Evolutionary conservation across 2,113 vertebrate species (phyloP).

Genomic region (Ramphastos sulfuratus): DNA sequence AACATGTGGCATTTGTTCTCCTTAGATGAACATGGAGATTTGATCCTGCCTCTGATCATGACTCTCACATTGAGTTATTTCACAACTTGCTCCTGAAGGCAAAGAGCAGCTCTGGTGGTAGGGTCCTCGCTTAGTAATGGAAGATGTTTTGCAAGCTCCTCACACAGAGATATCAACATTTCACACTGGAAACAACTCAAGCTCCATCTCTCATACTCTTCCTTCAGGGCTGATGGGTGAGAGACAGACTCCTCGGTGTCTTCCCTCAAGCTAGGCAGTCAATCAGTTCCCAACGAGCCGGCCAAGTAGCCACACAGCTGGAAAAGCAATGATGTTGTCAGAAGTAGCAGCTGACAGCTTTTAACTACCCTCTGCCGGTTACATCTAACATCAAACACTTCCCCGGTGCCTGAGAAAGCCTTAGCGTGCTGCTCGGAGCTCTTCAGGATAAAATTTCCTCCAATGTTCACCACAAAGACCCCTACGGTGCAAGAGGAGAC

Average conservation of each 20-base stretch:
- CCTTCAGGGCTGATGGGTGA: neutral
- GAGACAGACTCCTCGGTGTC: neutral
- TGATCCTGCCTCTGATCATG: neutral
- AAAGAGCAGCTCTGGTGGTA: neutral
- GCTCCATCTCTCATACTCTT: neutral
- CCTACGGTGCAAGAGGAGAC: neutral
- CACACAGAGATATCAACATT: neutral
- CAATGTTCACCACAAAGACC: fast-evolving
- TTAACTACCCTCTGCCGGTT: neutral
- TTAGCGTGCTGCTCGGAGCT: fast-evolving
- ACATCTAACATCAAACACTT: neutral
- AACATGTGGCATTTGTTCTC: neutral
- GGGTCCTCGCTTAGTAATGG: neutral
- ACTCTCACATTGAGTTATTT: fast-evolving
- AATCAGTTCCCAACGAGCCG: neutral
- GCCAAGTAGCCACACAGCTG: neutral
- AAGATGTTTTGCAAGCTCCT: neutral
- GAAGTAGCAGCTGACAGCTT: neutral
- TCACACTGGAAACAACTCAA: neutral
- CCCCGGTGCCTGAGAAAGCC: neutral
- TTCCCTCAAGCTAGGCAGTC: neutral
- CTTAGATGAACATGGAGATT: neutral
- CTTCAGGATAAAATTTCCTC: fast-evolving
- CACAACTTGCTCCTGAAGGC: neutral
- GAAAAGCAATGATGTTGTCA: neutral